Evolutionary conservation across 2,888 invertebrate genomes (phyloP).

Genomic region (Cephus runcator): DNA sequence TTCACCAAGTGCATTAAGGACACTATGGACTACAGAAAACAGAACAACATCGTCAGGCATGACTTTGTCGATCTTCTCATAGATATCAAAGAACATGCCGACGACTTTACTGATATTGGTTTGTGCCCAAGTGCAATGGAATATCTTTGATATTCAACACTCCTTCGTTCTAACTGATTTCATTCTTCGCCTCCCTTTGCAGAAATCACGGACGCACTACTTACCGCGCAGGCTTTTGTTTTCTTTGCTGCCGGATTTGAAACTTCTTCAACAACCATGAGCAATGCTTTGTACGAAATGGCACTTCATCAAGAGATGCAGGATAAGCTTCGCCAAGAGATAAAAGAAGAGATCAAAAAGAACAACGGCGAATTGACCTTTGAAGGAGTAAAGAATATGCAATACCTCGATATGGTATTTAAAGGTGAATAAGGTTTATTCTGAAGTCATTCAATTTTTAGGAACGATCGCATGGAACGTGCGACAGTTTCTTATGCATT

Average conservation of each 20-base stretch:
- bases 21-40: conserved; percentile 58
- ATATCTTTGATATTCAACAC: too few relatives aligned
- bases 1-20: conserved; percentile 51
- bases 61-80: conserved; percentile 66
- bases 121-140: not conserved
- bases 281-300: conserved; percentile 62
- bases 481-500: too few relatives aligned
- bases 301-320: conserved; percentile 63
- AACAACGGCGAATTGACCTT: conserved; percentile 58
- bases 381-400: conserved; percentile 61
- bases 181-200: conserved; percentile 3
- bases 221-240: conserved; percentile 63
- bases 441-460: not conserved
- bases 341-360: conserved; percentile 47
- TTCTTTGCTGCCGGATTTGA: conserved; percentile 67
- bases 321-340: conserved; percentile 58
- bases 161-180: too few relatives aligned
- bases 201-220: conserved; percentile 55
- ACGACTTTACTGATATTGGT: conserved; percentile 41
- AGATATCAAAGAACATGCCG: conserved; percentile 48
- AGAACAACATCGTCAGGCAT: conserved; percentile 59
- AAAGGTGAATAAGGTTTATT: conserved; percentile 44
- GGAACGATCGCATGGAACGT: too few relatives aligned
- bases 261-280: conserved; percentile 64
- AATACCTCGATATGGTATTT: conserved; percentile 62